Evolutionary conservation across 2,888 invertebrate species (phyloP).

Genomic region (Cheilosia impressa): DNA sequence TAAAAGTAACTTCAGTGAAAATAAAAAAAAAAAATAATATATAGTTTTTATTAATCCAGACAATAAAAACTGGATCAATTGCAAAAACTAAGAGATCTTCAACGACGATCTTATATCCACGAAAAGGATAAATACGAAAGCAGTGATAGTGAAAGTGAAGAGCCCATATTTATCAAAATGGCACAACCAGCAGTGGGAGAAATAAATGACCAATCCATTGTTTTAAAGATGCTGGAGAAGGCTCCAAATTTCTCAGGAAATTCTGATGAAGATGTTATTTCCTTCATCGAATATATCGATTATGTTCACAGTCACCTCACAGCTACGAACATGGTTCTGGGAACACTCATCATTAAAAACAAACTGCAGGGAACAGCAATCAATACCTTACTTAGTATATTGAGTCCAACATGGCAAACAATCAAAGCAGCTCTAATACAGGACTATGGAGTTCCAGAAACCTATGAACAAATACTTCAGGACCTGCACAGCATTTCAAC

Average conservation of each 20-base stretch:
- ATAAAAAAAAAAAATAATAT: too few species aligned
- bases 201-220: conserved; percentile 3
- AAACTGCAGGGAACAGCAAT: not conserved
- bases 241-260: not conserved
- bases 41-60: too few species aligned
- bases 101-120: too few species aligned
- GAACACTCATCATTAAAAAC: not conserved
- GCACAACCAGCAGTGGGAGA: not conserved
- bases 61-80: not conserved
- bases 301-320: not conserved
- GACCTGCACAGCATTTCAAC: conserved; percentile 7
- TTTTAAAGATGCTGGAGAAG: not conserved
- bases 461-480: conserved; percentile 1
- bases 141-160: too few species aligned
- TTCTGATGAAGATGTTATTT: not conserved
- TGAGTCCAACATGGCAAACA: not conserved
- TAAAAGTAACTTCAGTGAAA: too few species aligned
- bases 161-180: too few species aligned
- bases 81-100: too few species aligned
- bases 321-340: not conserved
- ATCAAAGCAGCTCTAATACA: not conserved
- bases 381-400: not conserved
- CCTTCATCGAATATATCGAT: not conserved
- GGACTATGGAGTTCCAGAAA: not conserved
- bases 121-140: too few species aligned